phyloP scores from a whole-genome alignment of 2,113 vertebrate species.

The Cyanoramphus novaezelandiae region DNA sequence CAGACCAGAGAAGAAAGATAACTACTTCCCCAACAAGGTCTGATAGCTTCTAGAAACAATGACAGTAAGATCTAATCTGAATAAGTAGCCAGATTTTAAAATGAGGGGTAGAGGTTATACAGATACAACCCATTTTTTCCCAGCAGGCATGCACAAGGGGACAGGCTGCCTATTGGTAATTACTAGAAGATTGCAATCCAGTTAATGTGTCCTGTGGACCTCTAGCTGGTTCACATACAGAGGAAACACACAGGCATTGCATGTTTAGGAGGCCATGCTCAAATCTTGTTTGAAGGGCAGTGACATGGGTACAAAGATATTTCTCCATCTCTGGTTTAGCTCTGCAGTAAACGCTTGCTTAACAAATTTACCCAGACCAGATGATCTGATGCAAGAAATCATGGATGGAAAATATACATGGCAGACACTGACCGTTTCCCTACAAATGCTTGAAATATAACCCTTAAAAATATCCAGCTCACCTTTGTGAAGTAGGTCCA shows the following conservation, averaged over 20 bases:
- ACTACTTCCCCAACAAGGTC: background rate
- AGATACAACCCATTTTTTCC: conserved; percentile 13
- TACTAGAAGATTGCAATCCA: conserved; percentile 16
- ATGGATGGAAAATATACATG: background rate
- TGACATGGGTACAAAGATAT: background rate
- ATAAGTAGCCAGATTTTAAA: conserved; percentile 29
- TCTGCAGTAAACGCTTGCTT: background rate
- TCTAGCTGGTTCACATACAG: conserved; percentile 7
- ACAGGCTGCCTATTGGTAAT: background rate
- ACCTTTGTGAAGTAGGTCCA: background rate
- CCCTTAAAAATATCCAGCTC: background rate
- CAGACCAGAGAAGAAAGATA: background rate
- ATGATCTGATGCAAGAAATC: background rate
- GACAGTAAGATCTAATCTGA: conserved; percentile 29
- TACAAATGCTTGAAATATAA: background rate
- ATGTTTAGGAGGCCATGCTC: background rate
- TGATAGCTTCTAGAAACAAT: conserved; percentile 35
- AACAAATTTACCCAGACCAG: background rate
- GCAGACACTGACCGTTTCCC: background rate
- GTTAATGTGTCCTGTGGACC: background rate
- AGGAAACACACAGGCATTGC: background rate
- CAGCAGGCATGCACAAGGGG: background rate
- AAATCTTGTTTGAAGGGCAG: background rate
- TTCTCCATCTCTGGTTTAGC: background rate
- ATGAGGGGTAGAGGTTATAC: background rate